Conservation (phyloP, 2,797 vertebrate species). For the Lagorchestes hirsutus region DNA sequence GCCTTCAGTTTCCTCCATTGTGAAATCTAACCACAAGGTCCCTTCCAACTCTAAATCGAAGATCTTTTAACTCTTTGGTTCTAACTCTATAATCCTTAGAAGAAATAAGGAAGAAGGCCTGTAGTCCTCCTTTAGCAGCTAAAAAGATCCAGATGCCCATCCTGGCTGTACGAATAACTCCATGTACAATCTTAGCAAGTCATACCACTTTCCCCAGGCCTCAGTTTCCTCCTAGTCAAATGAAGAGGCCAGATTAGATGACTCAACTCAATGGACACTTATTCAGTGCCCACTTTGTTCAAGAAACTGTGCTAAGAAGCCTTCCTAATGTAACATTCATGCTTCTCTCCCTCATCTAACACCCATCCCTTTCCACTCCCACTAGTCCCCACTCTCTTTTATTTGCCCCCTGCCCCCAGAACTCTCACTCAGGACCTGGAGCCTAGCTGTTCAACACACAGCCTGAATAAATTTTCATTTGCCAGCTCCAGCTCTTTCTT, state of each 20-base stretch:
- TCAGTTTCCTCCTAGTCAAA: background rate
- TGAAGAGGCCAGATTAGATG: background rate
- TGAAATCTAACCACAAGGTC: background rate
- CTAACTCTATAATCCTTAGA: background rate
- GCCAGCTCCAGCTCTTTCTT: background rate
- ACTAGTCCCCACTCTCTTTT: background rate
- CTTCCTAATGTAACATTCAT: background rate
- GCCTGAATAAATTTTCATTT: background rate
- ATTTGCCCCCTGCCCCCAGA: background rate
- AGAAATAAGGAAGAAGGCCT: background rate
- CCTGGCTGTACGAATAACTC: background rate
- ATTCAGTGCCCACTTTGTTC: background rate
- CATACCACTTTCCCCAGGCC: background rate
- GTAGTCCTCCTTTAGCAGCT: background rate
- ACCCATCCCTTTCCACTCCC: background rate
- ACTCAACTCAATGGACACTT: background rate
- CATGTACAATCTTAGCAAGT: background rate
- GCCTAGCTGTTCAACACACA: background rate
- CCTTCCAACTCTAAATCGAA: background rate
- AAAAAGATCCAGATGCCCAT: background rate
- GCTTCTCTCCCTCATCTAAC: background rate
- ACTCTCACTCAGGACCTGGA: background rate
- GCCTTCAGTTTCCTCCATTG: background rate
- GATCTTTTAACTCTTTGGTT: too few relatives aligned
- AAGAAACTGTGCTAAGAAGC: background rate